phyloP scores from a whole-genome alignment of 2,113 vertebrate genomes.

The Trogon surrucura region DNA sequence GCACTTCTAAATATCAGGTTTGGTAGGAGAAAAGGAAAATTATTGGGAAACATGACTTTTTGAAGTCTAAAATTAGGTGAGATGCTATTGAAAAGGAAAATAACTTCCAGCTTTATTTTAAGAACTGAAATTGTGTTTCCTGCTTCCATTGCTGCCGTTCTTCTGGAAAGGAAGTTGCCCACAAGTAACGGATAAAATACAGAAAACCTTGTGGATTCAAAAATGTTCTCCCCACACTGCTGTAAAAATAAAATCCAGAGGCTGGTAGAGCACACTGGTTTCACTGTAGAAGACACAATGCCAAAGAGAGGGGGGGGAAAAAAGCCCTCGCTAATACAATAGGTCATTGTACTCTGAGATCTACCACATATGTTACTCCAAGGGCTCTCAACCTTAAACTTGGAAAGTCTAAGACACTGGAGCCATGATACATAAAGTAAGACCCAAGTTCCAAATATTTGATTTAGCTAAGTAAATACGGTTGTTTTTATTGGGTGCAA shows the following conservation, averaged over 20 bases:
- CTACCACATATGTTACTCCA: slow-evolving; percentile 75
- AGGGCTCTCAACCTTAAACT: slow-evolving; percentile 64
- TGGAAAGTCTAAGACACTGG: slow-evolving; percentile 61
- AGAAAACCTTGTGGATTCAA: slow-evolving; percentile 44
- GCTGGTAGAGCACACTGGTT: slow-evolving; percentile 49
- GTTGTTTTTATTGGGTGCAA: slow-evolving; percentile 81
- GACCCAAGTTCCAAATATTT: slow-evolving; percentile 70
- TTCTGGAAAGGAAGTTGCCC: slow-evolving; percentile 49
- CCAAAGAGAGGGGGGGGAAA: neutral
- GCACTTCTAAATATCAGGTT: neutral
- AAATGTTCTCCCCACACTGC: slow-evolving; percentile 2
- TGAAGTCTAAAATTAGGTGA: neutral
- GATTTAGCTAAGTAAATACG: slow-evolving; percentile 74
- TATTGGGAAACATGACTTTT: neutral
- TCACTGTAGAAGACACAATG: slow-evolving; percentile 41
- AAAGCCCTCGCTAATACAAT: slow-evolving; percentile 49
- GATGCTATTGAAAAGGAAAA: slow-evolving; percentile 11
- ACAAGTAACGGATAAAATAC: slow-evolving; percentile 19
- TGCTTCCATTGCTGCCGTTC: slow-evolving; percentile 10
- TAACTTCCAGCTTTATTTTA: slow-evolving; percentile 40
- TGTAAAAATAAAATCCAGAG: slow-evolving; percentile 49
- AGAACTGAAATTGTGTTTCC: slow-evolving; percentile 37
- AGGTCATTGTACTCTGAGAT: slow-evolving; percentile 67
- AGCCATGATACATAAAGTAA: slow-evolving; percentile 76
- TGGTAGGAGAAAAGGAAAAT: neutral